Base-by-base conservation (phyloP, 30 jellyfish, hydroid and myxozoan genomes). In the Clytia hemisphaerica region DNA sequence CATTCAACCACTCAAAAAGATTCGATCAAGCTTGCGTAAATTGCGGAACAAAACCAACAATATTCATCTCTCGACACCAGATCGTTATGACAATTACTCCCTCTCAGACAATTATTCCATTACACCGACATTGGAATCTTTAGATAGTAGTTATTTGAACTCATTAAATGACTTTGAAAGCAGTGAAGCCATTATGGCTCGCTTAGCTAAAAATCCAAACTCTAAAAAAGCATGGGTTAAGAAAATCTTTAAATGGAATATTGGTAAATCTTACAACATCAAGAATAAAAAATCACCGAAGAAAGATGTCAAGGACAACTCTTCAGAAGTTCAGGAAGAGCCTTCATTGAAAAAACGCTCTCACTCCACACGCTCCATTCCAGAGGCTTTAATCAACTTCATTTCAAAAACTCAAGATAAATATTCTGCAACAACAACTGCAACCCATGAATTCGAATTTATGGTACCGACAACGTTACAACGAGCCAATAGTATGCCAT, bases 331-430 rank as follows among this genome's bases (percentile, higher is more conserved):
- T n/a, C 63, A 37, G 63, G 21, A 30, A 18, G 28, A 18, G n/a
- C 32, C 75, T 16, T 12, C 30, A 28, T 18, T 30, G 30, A 33
- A 57, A 5, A 14, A 15, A n/a, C 60, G 62, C 22, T 15, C 29
- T 61, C 65, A 27, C 29, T 29, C 65, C 75, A 61, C 75, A 15
- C 71, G 75, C 0, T 61, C 75, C 24, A 61, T 61, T 10, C 75
- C 75, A 0, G 75, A 61, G 19, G 62, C 75, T 15, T 10, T 61
- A 22, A 34, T 18, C 31, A 37, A 61, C 50, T 22, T 57, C 45
- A 22, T 38, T 38, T 22, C 37, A 4, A 57, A 57, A 57, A 45
- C 30, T 30, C 70, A 57, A 0, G 70, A 57, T 30, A n/a, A n/a
- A n/a, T n/a, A n/a, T n/a, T n/a, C n/a, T n/a, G 37, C 30, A 7